Percentiles rank a stretch among this genome's conserved stretches.
Conservation (phyloP, 1,140 invertebrate species). For the Drosophila funebris region DNA sequence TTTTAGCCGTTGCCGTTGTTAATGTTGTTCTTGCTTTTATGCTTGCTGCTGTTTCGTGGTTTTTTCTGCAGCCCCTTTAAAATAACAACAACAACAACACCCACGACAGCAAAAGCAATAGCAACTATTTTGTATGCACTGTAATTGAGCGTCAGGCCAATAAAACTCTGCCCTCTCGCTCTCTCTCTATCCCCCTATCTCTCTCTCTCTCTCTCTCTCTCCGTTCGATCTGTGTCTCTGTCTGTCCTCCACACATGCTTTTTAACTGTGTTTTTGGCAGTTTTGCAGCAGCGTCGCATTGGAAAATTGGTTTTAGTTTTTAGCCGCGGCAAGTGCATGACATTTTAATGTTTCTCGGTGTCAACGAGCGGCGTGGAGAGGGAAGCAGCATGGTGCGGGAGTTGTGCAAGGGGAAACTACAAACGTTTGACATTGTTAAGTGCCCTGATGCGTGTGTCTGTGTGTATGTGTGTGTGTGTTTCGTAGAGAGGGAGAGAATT, state of each 20-base stretch:
- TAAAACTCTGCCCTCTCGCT: conserved; percentile 27
- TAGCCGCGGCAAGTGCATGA: conserved; percentile 69
- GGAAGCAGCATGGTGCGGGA: neutral
- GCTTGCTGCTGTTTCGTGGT: conserved; percentile 37
- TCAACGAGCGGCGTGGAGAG: neutral
- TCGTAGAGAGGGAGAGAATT: neutral
- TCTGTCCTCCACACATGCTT: neutral
- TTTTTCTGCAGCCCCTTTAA: conserved; percentile 28
- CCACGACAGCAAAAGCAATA: conserved; percentile 4
- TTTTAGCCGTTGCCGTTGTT: conserved; percentile 12
- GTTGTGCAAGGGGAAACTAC: neutral
- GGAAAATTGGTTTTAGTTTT: conserved; percentile 64
- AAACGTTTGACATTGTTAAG: conserved; percentile 63
- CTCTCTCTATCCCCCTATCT: neutral
- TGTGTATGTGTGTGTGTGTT: neutral
- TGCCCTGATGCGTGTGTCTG: conserved; percentile 40
- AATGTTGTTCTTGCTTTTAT: conserved; percentile 14
- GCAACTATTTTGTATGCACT: conserved; percentile 23
- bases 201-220: neutral
- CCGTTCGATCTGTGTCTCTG: too few species aligned
- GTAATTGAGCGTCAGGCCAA: conserved; percentile 50
- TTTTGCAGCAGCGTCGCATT: conserved; percentile 35
- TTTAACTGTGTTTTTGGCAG: conserved; percentile 43
- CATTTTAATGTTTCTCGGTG: conserved; percentile 62
- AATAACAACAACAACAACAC: neutral